These are phyloP conservation scores for Hofmannophila pseudospretella DNA, from an alignment of 2,888 invertebrate species.

Conservation along the genomic window DNA sequence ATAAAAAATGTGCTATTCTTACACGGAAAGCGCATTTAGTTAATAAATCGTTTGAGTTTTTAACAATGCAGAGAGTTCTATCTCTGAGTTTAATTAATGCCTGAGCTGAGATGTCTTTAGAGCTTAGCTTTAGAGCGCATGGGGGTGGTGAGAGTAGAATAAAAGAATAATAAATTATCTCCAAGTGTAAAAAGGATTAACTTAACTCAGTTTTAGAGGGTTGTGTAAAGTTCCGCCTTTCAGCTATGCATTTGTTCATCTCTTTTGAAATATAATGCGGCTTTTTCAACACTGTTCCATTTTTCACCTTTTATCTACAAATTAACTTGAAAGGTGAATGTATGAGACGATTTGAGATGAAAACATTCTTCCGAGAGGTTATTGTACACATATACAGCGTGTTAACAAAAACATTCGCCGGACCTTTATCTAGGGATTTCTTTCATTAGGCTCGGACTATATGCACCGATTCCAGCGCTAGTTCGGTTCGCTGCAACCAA, in stretches of 20 bases:
- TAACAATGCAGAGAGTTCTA: constrained; percentile 26
- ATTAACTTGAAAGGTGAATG: too few species aligned
- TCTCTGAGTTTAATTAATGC: constrained; percentile 43
- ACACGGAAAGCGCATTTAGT: constrained; percentile 7
- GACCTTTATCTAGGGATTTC: too few species aligned
- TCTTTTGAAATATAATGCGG: too few species aligned
- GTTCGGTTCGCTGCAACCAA: too few species aligned
- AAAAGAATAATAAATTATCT: constrained; percentile 13
- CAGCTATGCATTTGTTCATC: constrained; percentile 11
- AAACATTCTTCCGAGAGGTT: too few species aligned
- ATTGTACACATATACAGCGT: too few species aligned
- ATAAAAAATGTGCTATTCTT: not conserved
- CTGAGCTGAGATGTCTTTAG: constrained; percentile 2
- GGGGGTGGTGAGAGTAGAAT: constrained; percentile 8
- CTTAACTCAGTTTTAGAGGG: constrained; percentile 13
- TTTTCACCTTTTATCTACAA: too few species aligned
- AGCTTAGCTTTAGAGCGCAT: constrained; percentile 6
- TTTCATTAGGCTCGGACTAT: too few species aligned
- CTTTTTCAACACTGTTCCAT: too few species aligned
- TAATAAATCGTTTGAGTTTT: constrained; percentile 17
- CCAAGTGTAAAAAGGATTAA: constrained; percentile 14
- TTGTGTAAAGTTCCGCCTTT: constrained; percentile 16
- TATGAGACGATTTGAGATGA: too few species aligned
- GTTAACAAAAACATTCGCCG: too few species aligned
- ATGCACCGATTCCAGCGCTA: too few species aligned